phyloP scores from a whole-genome alignment of 2,113 vertebrate genomes.

The Pantherophis guttatus region DNA sequence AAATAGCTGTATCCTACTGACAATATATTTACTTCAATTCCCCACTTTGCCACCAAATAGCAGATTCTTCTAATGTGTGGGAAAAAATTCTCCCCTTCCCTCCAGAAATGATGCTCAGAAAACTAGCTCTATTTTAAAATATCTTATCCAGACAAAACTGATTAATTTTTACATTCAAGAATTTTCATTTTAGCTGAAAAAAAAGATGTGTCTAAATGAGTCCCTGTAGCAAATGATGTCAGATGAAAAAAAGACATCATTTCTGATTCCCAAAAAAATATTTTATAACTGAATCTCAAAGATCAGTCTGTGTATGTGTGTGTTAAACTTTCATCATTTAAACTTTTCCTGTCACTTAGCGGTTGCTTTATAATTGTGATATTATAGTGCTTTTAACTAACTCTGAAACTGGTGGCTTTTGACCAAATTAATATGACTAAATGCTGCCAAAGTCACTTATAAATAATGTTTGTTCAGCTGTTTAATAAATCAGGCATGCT shows the following conservation, averaged over 20 bases:
- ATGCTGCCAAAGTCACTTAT: background rate
- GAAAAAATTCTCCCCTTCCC: slow-evolving; percentile 35
- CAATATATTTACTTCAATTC: slow-evolving; percentile 20
- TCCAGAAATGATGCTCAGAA: slow-evolving; percentile 40
- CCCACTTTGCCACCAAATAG: background rate
- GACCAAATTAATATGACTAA: background rate
- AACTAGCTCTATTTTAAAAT: slow-evolving; percentile 50
- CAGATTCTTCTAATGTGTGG: slow-evolving; percentile 13
- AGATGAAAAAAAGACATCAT: background rate
- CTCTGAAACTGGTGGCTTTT: background rate
- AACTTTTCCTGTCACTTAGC: background rate
- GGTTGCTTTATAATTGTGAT: background rate
- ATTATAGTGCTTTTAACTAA: background rate
- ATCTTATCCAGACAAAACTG: slow-evolving; percentile 45
- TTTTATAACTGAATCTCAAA: slow-evolving; percentile 13
- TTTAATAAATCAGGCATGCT: background rate
- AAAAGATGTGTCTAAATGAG: slow-evolving; percentile 17
- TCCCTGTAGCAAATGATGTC: slow-evolving; percentile 19
- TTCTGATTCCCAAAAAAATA: background rate
- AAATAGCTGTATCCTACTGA: background rate
- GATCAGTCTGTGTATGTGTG: background rate
- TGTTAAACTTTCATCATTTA: background rate
- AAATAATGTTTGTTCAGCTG: background rate
- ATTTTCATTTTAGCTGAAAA: slow-evolving; percentile 36
- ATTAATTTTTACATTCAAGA: slow-evolving; percentile 31